Percentiles rank a stretch among this genome's conserved stretches.
phyloP scores from a whole-genome alignment of 2,888 invertebrate genomes.

The Pantelozetes paolii region DNA sequence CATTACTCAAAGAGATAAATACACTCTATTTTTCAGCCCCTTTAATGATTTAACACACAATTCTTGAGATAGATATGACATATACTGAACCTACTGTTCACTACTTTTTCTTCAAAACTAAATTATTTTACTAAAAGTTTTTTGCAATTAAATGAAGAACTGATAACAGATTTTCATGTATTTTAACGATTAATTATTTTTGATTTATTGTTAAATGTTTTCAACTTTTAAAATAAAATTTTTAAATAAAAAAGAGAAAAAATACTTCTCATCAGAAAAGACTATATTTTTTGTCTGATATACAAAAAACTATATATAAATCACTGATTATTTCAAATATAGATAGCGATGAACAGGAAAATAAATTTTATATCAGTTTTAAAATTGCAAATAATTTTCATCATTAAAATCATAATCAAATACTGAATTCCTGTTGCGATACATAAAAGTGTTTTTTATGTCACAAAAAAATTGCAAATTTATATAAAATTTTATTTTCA shows the following conservation, averaged over 20 bases:
- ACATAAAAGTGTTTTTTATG: background rate
- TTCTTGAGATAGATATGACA: background rate
- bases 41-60: background rate
- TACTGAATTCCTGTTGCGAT: background rate
- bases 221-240: background rate
- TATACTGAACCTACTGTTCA: background rate
- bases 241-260: background rate
- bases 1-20: background rate
- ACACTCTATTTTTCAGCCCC: background rate
- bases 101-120: background rate
- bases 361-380: background rate
- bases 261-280: conserved; percentile 18
- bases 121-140: background rate
- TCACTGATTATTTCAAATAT: conserved; percentile 2
- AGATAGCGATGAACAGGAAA: background rate
- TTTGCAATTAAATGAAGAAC: conserved; percentile 11
- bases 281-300: background rate
- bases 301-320: background rate
- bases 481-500: background rate
- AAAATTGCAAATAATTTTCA: background rate
- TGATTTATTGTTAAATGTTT: background rate
- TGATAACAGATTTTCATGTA: conserved; percentile 24
- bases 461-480: background rate
- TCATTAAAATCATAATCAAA: conserved; percentile 1
- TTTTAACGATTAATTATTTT: conserved; percentile 24